Percentiles rank a stretch among this genome's conserved stretches.
These are phyloP conservation scores for Neoascia interrupta DNA, from an alignment of 2,888 invertebrate genomes.

Conservation along the genomic window DNA sequence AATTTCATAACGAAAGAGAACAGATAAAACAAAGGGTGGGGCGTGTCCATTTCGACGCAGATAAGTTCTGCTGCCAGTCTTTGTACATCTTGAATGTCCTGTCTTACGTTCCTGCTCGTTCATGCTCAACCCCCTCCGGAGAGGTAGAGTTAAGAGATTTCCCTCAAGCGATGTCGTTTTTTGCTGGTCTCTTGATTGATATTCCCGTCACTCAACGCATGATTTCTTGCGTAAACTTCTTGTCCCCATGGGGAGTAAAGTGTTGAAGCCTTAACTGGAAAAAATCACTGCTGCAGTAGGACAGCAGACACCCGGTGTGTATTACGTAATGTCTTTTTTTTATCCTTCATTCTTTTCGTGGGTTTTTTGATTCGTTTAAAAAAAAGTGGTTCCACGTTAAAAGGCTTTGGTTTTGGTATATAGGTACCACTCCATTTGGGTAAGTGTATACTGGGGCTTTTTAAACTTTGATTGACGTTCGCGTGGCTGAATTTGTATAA, in stretches of 20 bases:
- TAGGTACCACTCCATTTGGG: too few species aligned
- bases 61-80: neutral
- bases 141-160: conserved; percentile 29
- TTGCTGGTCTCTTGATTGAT: neutral
- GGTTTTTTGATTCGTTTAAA: too few species aligned
- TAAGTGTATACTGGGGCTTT: too few species aligned
- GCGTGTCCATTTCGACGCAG: conserved; percentile 27
- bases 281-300: neutral
- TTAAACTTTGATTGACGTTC: too few species aligned
- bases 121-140: too few species aligned
- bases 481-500: too few species aligned
- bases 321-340: too few species aligned
- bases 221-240: too few species aligned
- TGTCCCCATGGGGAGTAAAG: neutral
- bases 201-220: neutral
- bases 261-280: neutral
- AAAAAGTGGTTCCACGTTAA: too few species aligned
- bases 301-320: neutral
- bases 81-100: neutral
- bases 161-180: conserved; percentile 3
- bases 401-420: too few species aligned
- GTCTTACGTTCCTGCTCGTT: conserved; percentile 16
- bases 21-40: conserved; percentile 1
- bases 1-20: conserved; percentile 37
- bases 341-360: too few species aligned